A percentile compares a stretch with the other conserved stretches of the same genome.
phyloP scores from a whole-genome alignment of 2,113 vertebrate genomes.

The Urocolius indicus region DNA sequence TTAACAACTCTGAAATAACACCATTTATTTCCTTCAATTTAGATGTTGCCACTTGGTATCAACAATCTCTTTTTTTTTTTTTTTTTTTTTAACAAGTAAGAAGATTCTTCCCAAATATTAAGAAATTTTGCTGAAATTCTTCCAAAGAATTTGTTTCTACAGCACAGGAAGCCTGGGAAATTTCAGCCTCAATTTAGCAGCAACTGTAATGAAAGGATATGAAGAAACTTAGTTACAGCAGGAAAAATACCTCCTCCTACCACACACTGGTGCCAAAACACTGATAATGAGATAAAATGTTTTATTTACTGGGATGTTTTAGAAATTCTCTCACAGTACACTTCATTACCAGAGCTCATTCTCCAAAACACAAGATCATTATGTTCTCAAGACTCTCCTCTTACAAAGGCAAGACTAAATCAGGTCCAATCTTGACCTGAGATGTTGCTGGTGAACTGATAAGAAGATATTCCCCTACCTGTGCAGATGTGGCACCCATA shows the following conservation, averaged over 20 bases:
- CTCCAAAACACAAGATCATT: neutral
- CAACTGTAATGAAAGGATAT: neutral
- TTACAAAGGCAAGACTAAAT: neutral
- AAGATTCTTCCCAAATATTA: neutral
- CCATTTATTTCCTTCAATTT: neutral
- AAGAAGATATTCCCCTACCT: neutral
- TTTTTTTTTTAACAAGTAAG: neutral
- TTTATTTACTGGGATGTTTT: slow-evolving; percentile 36
- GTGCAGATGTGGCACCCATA: neutral
- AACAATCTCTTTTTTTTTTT: neutral
- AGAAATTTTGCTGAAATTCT: slow-evolving; percentile 1
- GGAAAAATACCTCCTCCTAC: slow-evolving; percentile 12
- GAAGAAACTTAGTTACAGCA: neutral
- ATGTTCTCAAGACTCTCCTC: neutral
- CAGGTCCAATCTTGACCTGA: neutral
- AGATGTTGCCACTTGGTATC: neutral
- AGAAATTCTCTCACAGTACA: slow-evolving; percentile 30
- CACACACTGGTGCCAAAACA: slow-evolving; percentile 11
- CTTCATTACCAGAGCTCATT: neutral
- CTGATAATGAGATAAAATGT: slow-evolving; percentile 5
- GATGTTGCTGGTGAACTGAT: neutral
- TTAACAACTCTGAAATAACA: neutral
- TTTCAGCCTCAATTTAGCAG: slow-evolving; percentile 34
- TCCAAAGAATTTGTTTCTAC: slow-evolving; percentile 11
- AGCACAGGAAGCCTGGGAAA: slow-evolving; percentile 1